Base-by-base conservation (phyloP, 2,113 vertebrate genomes). In the Mus musculus region DNA sequence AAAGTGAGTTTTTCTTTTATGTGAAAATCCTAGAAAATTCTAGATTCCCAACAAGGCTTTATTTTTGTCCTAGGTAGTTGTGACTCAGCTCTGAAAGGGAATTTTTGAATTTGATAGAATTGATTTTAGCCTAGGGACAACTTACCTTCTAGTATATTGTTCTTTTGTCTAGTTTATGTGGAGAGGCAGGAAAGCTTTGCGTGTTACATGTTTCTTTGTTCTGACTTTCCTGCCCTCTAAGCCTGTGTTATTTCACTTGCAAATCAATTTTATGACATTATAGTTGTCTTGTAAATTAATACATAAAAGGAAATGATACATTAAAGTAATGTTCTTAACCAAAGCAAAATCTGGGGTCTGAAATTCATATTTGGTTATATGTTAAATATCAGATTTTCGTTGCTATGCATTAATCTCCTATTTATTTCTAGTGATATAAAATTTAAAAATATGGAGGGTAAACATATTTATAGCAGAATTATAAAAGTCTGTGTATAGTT, bases 361-460 rank as follows among this genome's bases (percentile, higher is more conserved):
- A 65, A 22, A 78, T 5, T 84, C 14, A n/a, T 22, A 54, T 93
- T 93, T 93, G 8, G 8, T 85, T 72, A 63, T 73, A 7, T 77
- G 16, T 10, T 82, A 75, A 20, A 63, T 26, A 49, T 94, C 82
- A 93, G 56, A 89, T 76, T 80, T 61, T 88, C 67, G 82, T 95
- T 85, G 24, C 14, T 87, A 16, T 67, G 11, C 73, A 46, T 95
- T 10, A 54, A 67, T 84, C 77, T 94, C 42, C 20, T 19, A 24
- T 93, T 87, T 71, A 28, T 90, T 76, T 91, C 39, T 80, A 33
- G 93, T 95, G 11, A 16, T 93, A 5, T 94, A 96, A 73, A 96
- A 86, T 71, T 90, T 39, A 88, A 93, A 28, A 61, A 36, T 91
- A 20, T 20, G 19, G 59, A 61, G 59, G 19, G 19, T 61, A 61